Conservation (phyloP, 2,888 invertebrate genomes). For the Ennomos erosarius region DNA sequence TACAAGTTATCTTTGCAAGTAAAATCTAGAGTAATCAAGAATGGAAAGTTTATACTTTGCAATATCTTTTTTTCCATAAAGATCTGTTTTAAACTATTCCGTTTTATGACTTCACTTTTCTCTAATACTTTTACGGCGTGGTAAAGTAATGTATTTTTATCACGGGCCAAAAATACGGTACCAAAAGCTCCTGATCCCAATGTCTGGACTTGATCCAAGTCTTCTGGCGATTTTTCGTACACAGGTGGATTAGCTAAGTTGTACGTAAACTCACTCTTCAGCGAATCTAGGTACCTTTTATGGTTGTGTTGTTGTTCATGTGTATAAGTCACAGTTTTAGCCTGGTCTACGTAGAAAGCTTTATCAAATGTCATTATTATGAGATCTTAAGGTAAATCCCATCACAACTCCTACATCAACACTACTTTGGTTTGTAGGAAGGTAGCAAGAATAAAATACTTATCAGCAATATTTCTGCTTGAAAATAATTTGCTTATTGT, state of each 20-base stretch:
- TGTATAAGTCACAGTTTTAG: conserved; percentile 39
- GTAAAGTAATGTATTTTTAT: conserved; percentile 85
- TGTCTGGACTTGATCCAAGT: conserved; percentile 90
- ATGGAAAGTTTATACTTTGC: conserved; percentile 92
- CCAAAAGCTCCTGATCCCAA: conserved; percentile 95
- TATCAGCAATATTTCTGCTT: no score
- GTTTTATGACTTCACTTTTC: conserved; percentile 92
- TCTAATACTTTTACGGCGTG: conserved; percentile 95
- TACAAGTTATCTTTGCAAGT: conserved; percentile 93
- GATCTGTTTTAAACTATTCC: conserved; percentile 93
- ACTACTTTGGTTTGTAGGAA: no score
- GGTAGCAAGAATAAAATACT: no score
- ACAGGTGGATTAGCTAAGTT: conserved; percentile 40
- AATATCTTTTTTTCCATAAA: conserved; percentile 94
- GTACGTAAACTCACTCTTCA: conserved; percentile 64
- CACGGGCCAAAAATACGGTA: conserved; percentile 89
- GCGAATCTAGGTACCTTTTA: conserved; percentile 57
- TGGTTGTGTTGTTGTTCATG: conserved; percentile 56
- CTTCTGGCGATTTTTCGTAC: conserved; percentile 65
- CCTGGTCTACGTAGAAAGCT: conserved; percentile 1
- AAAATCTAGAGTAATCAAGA: conserved; percentile 91
- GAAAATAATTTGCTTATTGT: no score
- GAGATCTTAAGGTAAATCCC: background rate
- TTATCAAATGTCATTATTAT: conserved; percentile 50
- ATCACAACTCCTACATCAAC: no score